Base-by-base conservation (phyloP, 2,797 vertebrate genomes). In the Coluber constrictor region DNA sequence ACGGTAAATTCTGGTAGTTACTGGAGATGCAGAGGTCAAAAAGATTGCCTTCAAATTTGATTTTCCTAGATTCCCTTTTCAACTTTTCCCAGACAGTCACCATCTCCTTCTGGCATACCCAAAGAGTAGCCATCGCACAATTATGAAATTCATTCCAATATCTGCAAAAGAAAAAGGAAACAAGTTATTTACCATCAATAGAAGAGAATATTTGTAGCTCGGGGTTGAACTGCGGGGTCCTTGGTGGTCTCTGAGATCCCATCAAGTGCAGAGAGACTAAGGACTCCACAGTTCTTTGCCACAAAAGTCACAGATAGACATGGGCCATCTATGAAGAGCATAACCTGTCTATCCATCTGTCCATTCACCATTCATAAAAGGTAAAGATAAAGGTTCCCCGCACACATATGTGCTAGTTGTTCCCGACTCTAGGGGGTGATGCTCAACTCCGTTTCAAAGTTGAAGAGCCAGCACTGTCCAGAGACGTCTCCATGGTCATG, bases 121-220 rank as follows among this genome's bases (percentile, higher is more conserved):
- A 97, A 95, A 98, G 96, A 0, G 92, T 97, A 0, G 95, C 95
- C 95, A 97, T 97, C 92, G 97, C 97, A 93, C 98, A 98, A 0
- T 95, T 95, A 88, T 98, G 98, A 95, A 98, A 98, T 23, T 98
- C 97, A 95, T 98, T 98, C 98, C 98, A 98, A 93, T 98, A 98
- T 97, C 97, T 98, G 96, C 88, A 95, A 94, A 29, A 57, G 57
- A 95, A 37, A 90, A 15, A 15, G 0, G 57, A 61, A 37, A 87
- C 60, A 16, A 29, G 94, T 23, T 91, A 54, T 47, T n/a, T 11
- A 13, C 6, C n/a, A 87, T 1, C 86, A 37, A 87, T 13, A 9
- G 0, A 51, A 56, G 47, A 87, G 29, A 16, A 70, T 70, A 70
- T 74, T 32, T 37, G 15, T 37, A 37, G 66, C 15, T 74, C 0